Conservation (phyloP, 1,140 invertebrate species). For the Saccostrea cuccullata region DNA sequence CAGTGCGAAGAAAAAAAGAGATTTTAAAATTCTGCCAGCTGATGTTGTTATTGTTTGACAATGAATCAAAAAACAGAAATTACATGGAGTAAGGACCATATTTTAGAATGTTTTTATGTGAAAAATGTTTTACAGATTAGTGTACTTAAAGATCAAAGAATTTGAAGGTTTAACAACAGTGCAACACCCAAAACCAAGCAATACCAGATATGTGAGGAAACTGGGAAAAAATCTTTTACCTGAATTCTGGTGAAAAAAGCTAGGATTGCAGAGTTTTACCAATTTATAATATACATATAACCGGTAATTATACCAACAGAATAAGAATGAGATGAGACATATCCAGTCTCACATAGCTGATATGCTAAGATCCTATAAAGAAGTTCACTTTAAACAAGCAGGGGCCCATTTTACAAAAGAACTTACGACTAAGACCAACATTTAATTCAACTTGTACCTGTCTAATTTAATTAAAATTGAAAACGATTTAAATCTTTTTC, state of each 20-base stretch:
- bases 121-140: neutral
- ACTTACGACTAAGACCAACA: too few species aligned
- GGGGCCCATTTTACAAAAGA: too few species aligned
- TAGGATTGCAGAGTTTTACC: neutral
- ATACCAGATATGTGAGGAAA: constrained; percentile 24
- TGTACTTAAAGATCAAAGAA: neutral
- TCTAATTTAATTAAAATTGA: too few species aligned
- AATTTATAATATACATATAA: neutral
- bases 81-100: too few species aligned
- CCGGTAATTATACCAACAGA: neutral
- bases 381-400: neutral
- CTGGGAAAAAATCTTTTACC: constrained; percentile 13
- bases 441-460: too few species aligned
- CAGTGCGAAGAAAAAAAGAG: too few species aligned
- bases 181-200: neutral
- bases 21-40: neutral
- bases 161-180: neutral
- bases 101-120: neutral
- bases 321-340: neutral
- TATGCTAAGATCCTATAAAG: neutral
- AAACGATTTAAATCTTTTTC: too few species aligned
- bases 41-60: neutral
- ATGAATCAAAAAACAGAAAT: neutral
- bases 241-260: neutral
- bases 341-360: constrained; percentile 17